Evolutionary conservation across 2,797 vertebrate genomes (phyloP), one percentile per base, ranked within the genome.

Genomic region (Neostethus bicornis): DNA sequence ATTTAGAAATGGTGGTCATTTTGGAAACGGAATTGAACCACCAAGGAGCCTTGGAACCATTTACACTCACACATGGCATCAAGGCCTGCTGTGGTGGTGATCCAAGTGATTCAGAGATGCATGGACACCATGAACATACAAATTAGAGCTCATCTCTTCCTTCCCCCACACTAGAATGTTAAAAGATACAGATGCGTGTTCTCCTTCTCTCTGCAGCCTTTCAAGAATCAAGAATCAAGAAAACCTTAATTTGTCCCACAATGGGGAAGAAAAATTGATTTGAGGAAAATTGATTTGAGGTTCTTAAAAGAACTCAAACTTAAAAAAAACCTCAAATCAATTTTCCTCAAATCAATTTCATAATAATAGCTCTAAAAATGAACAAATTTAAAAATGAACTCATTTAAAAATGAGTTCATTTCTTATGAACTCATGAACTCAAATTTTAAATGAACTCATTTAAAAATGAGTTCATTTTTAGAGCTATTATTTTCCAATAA

Each of bases 311-410:
- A n/a, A n/a, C n/a, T n/a, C n/a, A n/a, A n/a, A n/a, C n/a, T n/a
- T n/a, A n/a, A n/a, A n/a, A n/a, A n/a, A n/a, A n/a, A n/a, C n/a
- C n/a, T n/a, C n/a, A n/a, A n/a, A n/a, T n/a, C n/a, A n/a, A n/a
- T n/a, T n/a, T n/a, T n/a, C 85, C 91, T 92, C 92, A 92, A 92
- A 93, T 92, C 89, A 90, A 91, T 92, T 88, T 75, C n/a, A n/a
- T n/a, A n/a, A n/a, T n/a, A n/a, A n/a, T n/a, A n/a, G n/a, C n/a
- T n/a, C n/a, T n/a, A n/a, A n/a, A n/a, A n/a, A n/a, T n/a, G n/a
- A n/a, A n/a, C n/a, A n/a, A n/a, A n/a, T n/a, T n/a, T n/a, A n/a
- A n/a, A n/a, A n/a, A n/a, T n/a, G n/a, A n/a, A n/a, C n/a, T n/a
- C 80, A 79, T 53, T 79, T 83, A 86, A 79, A 89, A 91, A 91